Evolutionary conservation across 1,140 invertebrate genomes (phyloP).

Genomic region (Pseudomyrmex pallidus): DNA sequence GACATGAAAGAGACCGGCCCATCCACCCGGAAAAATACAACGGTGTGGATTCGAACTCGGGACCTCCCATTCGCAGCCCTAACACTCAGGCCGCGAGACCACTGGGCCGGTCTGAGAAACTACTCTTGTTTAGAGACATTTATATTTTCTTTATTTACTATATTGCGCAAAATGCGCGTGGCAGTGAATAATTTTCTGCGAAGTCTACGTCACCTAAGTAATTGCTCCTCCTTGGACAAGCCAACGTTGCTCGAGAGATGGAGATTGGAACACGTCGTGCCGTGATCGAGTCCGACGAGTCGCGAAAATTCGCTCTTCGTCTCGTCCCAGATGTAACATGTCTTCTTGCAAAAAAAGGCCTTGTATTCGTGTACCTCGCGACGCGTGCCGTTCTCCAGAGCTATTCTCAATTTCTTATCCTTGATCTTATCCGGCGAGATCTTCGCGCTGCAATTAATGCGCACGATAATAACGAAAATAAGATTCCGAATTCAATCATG

Average conservation of each 20-base stretch:
- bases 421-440: constrained; percentile 73
- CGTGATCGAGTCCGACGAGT: constrained; percentile 88
- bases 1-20: too few species aligned
- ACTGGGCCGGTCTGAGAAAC: too few species aligned
- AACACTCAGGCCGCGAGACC: too few species aligned
- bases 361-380: constrained; percentile 79
- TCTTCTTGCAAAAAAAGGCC: constrained; percentile 89
- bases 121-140: too few species aligned
- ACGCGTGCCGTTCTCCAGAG: constrained; percentile 83
- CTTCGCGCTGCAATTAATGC: constrained; percentile 4
- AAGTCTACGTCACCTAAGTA: constrained; percentile 77
- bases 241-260: constrained; percentile 86
- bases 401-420: constrained; percentile 77
- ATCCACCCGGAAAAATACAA: too few species aligned
- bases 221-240: constrained; percentile 85
- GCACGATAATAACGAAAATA: too few species aligned
- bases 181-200: too few species aligned
- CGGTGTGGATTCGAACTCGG: too few species aligned
- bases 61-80: too few species aligned
- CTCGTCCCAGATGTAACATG: constrained; percentile 89
- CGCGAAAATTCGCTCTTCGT: constrained; percentile 87
- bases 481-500: too few species aligned
- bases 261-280: constrained; percentile 87
- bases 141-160: too few species aligned
- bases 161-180: too few species aligned